phyloP scores from a whole-genome alignment of 2,113 vertebrate species.

The Cyanocitta stelleri region DNA sequence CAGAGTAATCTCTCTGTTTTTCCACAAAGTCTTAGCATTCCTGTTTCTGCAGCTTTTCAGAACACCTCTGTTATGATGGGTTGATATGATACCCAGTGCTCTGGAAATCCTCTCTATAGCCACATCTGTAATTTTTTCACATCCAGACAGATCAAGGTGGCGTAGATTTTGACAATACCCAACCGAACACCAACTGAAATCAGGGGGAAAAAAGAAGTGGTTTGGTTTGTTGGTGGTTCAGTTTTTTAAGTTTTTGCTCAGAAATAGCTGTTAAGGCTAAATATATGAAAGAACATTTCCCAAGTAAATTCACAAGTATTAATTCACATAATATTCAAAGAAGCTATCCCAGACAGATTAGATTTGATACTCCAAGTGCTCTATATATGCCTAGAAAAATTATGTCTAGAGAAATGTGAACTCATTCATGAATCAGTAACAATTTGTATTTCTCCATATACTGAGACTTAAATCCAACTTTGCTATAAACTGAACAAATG shows the following conservation, averaged over 20 bases:
- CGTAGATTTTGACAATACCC: constrained; percentile 82
- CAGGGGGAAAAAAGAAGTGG: not conserved
- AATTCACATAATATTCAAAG: not conserved
- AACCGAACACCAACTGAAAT: constrained; percentile 83
- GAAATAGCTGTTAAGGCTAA: not conserved
- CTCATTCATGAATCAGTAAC: not conserved
- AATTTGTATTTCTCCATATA: not conserved
- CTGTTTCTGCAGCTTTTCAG: constrained; percentile 66
- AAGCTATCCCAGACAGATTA: not conserved
- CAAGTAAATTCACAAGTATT: not conserved
- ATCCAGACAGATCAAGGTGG: constrained; percentile 93
- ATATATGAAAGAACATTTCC: not conserved
- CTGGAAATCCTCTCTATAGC: constrained; percentile 85
- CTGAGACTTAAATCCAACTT: not conserved
- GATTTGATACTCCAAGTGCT: not conserved
- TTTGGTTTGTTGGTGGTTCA: not conserved
- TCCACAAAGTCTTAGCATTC: constrained; percentile 62
- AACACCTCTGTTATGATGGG: constrained; percentile 50
- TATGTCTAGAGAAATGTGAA: not conserved
- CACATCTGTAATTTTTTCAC: constrained; percentile 90
- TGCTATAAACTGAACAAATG: not conserved
- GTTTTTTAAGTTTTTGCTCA: not conserved
- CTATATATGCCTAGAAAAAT: not conserved
- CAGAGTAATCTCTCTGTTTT: constrained; percentile 66
- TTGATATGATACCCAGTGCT: constrained; percentile 80